Percentiles rank a stretch among this genome's conserved stretches.
Conservation (phyloP, 2,113 vertebrate genomes). For the Copsychus sechellarum region DNA sequence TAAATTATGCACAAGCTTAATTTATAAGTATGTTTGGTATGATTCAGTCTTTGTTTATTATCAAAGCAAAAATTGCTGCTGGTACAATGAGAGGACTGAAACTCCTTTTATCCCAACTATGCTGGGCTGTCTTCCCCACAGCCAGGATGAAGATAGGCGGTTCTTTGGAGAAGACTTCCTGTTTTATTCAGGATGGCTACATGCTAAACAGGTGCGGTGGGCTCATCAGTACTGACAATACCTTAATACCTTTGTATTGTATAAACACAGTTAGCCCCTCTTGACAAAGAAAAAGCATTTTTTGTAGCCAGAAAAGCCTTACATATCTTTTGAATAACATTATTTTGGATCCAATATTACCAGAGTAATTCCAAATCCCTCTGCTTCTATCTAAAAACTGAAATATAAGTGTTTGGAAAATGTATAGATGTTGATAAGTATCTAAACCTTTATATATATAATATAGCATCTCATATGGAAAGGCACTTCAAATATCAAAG, state of each 20-base stretch:
- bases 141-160: background rate
- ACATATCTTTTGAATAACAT: background rate
- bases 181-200: background rate
- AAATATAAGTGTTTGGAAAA: background rate
- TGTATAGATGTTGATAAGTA: background rate
- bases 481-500: background rate
- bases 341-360: background rate
- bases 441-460: background rate
- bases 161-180: background rate
- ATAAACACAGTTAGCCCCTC: background rate
- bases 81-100: background rate
- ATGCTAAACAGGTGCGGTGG: background rate
- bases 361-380: background rate
- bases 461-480: too few species aligned
- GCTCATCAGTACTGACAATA: background rate
- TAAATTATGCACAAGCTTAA: background rate
- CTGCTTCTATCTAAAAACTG: background rate
- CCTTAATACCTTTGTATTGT: background rate
- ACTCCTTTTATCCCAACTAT: background rate
- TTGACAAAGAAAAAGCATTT: background rate
- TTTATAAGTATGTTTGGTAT: background rate
- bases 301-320: background rate
- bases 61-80: background rate
- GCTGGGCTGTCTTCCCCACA: background rate
- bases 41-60: background rate